These are phyloP conservation scores for Phocoena phocoena DNA, from an alignment of 2,113 vertebrate species.

Conservation along the genomic window DNA sequence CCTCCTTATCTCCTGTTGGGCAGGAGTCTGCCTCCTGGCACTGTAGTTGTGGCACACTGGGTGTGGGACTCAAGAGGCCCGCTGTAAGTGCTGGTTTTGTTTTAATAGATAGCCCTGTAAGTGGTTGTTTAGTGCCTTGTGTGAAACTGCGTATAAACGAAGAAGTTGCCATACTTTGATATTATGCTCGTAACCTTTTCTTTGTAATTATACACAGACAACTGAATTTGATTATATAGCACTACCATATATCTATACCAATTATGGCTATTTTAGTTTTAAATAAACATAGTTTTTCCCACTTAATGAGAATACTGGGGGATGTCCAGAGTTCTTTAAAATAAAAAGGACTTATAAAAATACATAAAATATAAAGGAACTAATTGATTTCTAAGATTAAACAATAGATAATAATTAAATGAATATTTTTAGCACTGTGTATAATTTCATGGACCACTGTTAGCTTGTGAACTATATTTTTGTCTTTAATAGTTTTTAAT, in stretches of 20 bases:
- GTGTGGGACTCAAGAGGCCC: conserved; percentile 89
- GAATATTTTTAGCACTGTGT: conserved; percentile 66
- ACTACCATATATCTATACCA: neutral
- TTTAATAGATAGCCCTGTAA: conserved; percentile 76
- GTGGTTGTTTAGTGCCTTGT: conserved; percentile 78
- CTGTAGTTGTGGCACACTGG: conserved; percentile 91
- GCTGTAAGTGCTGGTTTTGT: conserved; percentile 85
- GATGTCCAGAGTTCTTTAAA: neutral
- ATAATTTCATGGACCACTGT: conserved; percentile 82
- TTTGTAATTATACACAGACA: conserved; percentile 79
- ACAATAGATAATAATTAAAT: conserved; percentile 54
- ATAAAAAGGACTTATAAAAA: neutral
- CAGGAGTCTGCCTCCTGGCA: conserved; percentile 90
- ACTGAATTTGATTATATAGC: neutral
- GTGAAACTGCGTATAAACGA: conserved; percentile 72
- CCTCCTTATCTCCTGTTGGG: conserved; percentile 85
- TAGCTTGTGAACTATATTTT: conserved; percentile 72
- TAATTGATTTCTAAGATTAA: conserved; percentile 52
- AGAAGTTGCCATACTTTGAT: conserved; percentile 76
- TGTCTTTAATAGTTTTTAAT: conserved; percentile 73
- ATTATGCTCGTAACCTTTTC: conserved; percentile 60
- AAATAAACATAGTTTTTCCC: neutral
- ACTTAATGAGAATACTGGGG: neutral
- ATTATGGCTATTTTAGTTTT: neutral
- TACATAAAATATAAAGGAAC: neutral